These are phyloP conservation scores for Tachina grossa DNA, from an alignment of 2,888 invertebrate species.

Conservation along the genomic window DNA sequence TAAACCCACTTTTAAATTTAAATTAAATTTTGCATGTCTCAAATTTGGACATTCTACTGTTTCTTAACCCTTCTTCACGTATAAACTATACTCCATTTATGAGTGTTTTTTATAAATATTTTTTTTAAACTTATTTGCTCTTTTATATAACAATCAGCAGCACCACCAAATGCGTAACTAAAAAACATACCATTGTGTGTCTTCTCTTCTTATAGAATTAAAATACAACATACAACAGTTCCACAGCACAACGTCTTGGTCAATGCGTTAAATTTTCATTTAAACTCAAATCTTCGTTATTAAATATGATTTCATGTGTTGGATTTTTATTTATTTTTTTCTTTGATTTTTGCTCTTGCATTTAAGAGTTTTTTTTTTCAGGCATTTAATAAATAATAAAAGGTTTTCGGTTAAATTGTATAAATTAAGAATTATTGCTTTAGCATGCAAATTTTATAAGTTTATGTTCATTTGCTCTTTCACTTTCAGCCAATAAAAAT, in stretches of 20 bases:
- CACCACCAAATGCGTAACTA: constrained; percentile 63
- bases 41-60: background rate
- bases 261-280: constrained; percentile 45
- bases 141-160: constrained; percentile 28
- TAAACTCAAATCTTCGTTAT: constrained; percentile 36
- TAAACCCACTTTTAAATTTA: too few relatives aligned
- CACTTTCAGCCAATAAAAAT: constrained; percentile 43
- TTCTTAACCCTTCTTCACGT: background rate
- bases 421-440: constrained; percentile 82
- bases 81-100: background rate
- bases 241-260: constrained; percentile 4
- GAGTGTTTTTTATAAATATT: background rate
- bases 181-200: constrained; percentile 29
- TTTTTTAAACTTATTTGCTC: background rate
- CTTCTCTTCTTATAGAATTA: background rate
- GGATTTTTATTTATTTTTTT: background rate
- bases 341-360: background rate
- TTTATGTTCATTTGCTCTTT: constrained; percentile 41
- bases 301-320: constrained; percentile 46
- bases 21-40: background rate
- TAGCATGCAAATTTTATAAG: constrained; percentile 79
- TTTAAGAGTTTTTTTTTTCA: constrained; percentile 40
- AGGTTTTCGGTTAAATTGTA: constrained; percentile 73
- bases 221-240: constrained; percentile 12
- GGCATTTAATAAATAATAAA: constrained; percentile 53